These are phyloP conservation scores for Nothobranchius kuhntae DNA, from an alignment of 2,113 vertebrate species.

Conservation along the genomic window DNA sequence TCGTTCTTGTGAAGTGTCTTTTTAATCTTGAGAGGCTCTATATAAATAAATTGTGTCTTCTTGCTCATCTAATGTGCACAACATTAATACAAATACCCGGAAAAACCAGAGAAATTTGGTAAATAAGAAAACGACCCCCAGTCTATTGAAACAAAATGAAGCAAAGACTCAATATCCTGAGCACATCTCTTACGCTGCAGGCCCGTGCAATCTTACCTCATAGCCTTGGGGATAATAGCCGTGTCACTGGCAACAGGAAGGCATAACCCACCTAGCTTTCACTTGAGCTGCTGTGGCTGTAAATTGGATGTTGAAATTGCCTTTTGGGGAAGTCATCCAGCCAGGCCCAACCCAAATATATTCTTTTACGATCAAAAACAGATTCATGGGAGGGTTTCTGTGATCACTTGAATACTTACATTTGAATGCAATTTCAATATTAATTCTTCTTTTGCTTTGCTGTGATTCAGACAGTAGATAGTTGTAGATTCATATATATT, in stretches of 20 bases:
- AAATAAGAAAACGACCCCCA: background rate
- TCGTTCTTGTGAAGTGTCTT: too few relatives aligned
- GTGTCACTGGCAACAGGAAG: conserved; percentile 24
- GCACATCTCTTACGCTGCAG: conserved; percentile 17
- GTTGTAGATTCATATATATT: conserved; percentile 40
- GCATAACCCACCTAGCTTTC: conserved; percentile 43
- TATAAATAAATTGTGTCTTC: too few relatives aligned
- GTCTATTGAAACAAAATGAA: conserved; percentile 11
- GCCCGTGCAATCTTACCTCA: conserved; percentile 34
- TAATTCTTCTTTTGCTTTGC: conserved; percentile 27
- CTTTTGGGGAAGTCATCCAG: conserved; percentile 34
- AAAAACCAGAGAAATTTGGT: too few relatives aligned
- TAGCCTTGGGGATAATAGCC: conserved; percentile 40
- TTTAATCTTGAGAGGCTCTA: too few relatives aligned
- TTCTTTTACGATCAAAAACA: conserved; percentile 43
- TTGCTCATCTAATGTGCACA: too few relatives aligned
- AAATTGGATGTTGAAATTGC: conserved; percentile 56
- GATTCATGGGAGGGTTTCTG: conserved; percentile 7
- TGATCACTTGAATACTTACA: conserved; percentile 42
- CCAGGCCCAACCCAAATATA: conserved; percentile 19
- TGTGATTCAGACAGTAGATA: conserved; percentile 37
- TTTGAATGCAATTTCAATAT: conserved; percentile 27
- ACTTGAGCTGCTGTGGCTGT: conserved; percentile 29
- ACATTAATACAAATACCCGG: too few relatives aligned
- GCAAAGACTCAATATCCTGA: conserved; percentile 1